These are phyloP conservation scores for Andrena trimmerana DNA, from an alignment of 2,888 invertebrate species.

Conservation along the genomic window DNA sequence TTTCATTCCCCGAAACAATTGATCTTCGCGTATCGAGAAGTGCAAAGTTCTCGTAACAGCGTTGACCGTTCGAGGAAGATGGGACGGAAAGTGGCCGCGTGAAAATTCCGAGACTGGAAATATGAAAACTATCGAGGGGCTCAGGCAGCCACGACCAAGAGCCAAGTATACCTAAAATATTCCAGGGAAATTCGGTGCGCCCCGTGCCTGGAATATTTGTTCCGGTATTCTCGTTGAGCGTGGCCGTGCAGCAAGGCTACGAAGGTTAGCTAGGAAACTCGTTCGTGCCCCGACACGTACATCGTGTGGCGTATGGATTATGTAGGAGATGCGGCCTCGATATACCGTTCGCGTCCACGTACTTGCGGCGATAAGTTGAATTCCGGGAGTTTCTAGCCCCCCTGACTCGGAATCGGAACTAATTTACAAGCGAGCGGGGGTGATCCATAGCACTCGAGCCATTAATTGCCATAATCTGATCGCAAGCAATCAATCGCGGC, in stretches of 20 bases:
- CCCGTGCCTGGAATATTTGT: conserved; percentile 26
- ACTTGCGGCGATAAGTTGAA: conserved; percentile 73
- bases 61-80: not conserved
- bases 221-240: conserved; percentile 15
- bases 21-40: not conserved
- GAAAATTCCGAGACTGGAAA: not conserved
- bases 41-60: not conserved
- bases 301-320: conserved; percentile 38
- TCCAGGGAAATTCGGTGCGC: not conserved
- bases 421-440: conserved; percentile 68
- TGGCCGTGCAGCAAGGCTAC: not conserved
- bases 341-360: conserved; percentile 61
- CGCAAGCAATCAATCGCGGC: conserved; percentile 71
- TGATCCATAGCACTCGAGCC: conserved; percentile 70
- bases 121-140: not conserved
- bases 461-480: conserved; percentile 76
- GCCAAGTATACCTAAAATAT: not conserved
- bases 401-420: conserved; percentile 71
- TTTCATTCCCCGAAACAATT: not conserved
- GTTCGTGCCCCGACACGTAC: conserved; percentile 9
- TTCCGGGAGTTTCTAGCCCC: conserved; percentile 62
- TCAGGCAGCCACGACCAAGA: not conserved
- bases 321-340: conserved; percentile 40
- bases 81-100: not conserved
- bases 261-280: conserved; percentile 24